Evolutionary conservation across 2,797 vertebrate genomes (phyloP).

Genomic region (Falco cherrug): DNA sequence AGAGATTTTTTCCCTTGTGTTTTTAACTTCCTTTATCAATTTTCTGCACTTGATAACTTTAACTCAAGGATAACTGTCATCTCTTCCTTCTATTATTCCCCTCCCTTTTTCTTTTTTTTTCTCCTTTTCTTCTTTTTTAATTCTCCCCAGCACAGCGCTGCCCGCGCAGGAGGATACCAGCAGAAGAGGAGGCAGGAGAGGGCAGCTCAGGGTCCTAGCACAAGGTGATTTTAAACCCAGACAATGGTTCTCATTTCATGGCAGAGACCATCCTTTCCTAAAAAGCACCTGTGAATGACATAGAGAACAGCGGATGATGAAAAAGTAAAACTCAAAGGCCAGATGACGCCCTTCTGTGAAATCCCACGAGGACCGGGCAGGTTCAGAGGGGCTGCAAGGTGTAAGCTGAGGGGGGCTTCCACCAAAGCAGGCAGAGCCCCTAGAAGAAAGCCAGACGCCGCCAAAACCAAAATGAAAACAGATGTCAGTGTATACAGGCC

Average conservation of each 20-base stretch:
- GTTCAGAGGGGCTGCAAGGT: neutral
- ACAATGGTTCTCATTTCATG: fast-evolving
- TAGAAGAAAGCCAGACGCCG: neutral
- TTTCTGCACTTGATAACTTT: slow-evolving; percentile 52
- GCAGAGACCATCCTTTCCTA: neutral
- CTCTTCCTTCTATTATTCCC: slow-evolving; percentile 15
- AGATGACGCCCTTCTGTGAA: neutral
- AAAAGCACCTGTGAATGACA: neutral
- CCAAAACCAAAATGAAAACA: slow-evolving; percentile 37
- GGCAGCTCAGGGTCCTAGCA: neutral
- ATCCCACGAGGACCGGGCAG: neutral
- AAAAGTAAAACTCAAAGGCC: neutral
- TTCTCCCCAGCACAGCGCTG: neutral
- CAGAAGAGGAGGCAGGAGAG: neutral
- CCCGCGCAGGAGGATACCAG: fast-evolving
- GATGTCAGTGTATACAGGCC: neutral
- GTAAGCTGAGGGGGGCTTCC: neutral
- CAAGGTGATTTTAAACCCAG: neutral
- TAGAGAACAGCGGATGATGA: neutral
- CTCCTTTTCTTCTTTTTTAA: neutral
- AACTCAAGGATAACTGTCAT: slow-evolving; percentile 57
- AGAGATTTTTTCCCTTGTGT: slow-evolving; percentile 21
- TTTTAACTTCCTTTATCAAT: slow-evolving; percentile 62
- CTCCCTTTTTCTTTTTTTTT: neutral
- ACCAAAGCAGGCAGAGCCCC: neutral